Percentiles rank a stretch among this genome's conserved stretches.
Evolutionary conservation across 2,113 vertebrate genomes (phyloP).

Genomic region (Cyanoramphus novaezelandiae): DNA sequence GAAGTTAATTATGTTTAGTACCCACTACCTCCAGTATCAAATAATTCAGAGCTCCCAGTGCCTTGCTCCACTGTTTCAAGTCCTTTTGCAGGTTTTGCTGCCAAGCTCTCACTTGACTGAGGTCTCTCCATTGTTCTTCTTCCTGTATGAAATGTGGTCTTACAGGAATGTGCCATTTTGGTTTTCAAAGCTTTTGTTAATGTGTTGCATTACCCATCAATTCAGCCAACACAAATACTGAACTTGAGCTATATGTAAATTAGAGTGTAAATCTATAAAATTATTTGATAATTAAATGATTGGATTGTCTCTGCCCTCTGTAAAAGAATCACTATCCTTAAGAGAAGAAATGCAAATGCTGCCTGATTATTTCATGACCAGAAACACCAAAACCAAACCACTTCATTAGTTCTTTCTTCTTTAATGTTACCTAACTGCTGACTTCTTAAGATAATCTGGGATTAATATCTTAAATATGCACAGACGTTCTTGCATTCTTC

Average conservation of each 20-base stretch:
- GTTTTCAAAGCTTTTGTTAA: neutral
- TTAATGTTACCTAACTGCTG: neutral
- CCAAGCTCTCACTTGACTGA: neutral
- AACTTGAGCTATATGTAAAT: neutral
- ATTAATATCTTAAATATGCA: slow-evolving; percentile 18
- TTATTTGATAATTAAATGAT: neutral
- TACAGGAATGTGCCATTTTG: neutral
- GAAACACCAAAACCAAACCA: neutral
- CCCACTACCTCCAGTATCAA: neutral
- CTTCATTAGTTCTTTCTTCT: neutral
- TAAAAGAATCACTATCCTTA: neutral
- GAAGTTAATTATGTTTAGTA: neutral
- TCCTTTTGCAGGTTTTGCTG: neutral
- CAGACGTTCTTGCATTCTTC: neutral
- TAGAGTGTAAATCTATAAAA: neutral
- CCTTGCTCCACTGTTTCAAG: neutral
- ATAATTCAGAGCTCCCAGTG: neutral
- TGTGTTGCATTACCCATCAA: neutral
- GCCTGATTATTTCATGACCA: neutral
- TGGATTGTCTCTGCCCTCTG: neutral
- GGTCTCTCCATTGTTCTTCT: neutral
- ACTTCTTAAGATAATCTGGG: neutral
- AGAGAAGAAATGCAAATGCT: neutral
- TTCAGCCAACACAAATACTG: neutral
- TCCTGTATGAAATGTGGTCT: neutral